Conservation (phyloP, 2,797 vertebrate species). For the Clarias laeviceps region DNA sequence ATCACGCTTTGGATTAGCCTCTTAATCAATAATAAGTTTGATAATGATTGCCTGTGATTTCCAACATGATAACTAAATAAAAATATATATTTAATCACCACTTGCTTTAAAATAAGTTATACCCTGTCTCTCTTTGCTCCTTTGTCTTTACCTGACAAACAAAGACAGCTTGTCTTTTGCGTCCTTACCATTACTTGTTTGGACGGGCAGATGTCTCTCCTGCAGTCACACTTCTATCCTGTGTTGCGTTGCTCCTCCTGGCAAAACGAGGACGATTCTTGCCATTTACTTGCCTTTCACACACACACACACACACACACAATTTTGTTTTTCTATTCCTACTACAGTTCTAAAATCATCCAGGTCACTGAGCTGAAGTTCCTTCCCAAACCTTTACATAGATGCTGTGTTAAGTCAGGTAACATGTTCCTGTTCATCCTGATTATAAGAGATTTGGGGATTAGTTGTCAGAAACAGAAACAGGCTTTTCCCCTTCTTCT, state of each 20-base stretch:
- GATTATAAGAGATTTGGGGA: slow-evolving; percentile 82
- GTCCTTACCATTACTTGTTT: slow-evolving; percentile 67
- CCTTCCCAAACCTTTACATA: slow-evolving; percentile 70
- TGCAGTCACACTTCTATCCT: slow-evolving; percentile 57
- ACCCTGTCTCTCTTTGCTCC: background rate
- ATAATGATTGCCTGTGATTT: background rate
- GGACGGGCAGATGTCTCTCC: slow-evolving; percentile 42
- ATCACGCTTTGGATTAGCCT: background rate
- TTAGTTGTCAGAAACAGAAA: slow-evolving; percentile 73
- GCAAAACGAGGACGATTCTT: slow-evolving; percentile 39
- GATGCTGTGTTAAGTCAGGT: slow-evolving; percentile 71
- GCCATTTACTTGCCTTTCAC: slow-evolving; percentile 56
- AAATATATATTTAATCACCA: too few species aligned
- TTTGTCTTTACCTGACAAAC: background rate
- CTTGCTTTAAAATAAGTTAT: too few species aligned
- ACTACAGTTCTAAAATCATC: background rate
- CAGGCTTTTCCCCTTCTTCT: slow-evolving; percentile 35
- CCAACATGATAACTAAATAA: background rate
- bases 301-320: slow-evolving; percentile 53
- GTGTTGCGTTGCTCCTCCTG: slow-evolving; percentile 43
- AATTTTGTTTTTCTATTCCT: slow-evolving; percentile 52
- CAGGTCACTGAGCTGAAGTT: slow-evolving; percentile 63
- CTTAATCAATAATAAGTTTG: background rate
- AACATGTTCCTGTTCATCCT: slow-evolving; percentile 75
- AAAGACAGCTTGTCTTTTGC: slow-evolving; percentile 21